These are phyloP conservation scores for Diorhabda carinulata DNA, from an alignment of 1,140 invertebrate species.

Conservation along the genomic window DNA sequence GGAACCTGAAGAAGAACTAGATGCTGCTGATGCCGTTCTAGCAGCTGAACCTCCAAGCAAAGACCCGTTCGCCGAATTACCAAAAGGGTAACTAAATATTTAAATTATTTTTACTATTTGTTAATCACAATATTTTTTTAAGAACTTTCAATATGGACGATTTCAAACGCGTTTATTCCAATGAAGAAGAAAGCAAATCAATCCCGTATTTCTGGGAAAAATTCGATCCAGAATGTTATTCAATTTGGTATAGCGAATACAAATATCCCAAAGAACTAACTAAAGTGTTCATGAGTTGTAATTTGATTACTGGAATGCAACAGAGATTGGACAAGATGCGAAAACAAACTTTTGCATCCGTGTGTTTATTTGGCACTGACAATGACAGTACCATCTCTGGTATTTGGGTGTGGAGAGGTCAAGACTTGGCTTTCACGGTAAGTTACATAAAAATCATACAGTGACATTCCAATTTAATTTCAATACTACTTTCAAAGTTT, in stretches of 20 bases:
- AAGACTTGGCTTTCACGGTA: slow-evolving; percentile 87
- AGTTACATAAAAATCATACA: slow-evolving; percentile 32
- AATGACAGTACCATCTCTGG: slow-evolving; percentile 92
- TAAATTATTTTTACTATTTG: neutral
- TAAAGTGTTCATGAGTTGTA: slow-evolving; percentile 94
- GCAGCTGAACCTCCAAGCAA: slow-evolving; percentile 78
- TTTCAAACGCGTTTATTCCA: slow-evolving; percentile 96
- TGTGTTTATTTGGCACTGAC: slow-evolving; percentile 90
- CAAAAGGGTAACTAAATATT: slow-evolving; percentile 65
- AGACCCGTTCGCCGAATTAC: slow-evolving; percentile 88
- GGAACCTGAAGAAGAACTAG: slow-evolving; percentile 60
- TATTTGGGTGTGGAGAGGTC: slow-evolving; percentile 95
- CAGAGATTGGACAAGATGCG: slow-evolving; percentile 97
- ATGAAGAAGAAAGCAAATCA: slow-evolving; percentile 89
- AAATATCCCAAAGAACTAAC: slow-evolving; percentile 91
- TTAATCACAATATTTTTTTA: slow-evolving; percentile 32
- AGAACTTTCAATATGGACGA: slow-evolving; percentile 93
- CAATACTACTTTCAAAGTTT: too few species aligned
- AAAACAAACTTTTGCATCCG: slow-evolving; percentile 92
- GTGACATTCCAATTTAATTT: too few species aligned
- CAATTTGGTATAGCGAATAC: slow-evolving; percentile 97
- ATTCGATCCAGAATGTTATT: slow-evolving; percentile 95
- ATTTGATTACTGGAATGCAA: slow-evolving; percentile 93
- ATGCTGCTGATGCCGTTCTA: slow-evolving; percentile 65
- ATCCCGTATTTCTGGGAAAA: slow-evolving; percentile 98